Conservation (phyloP, 2,797 vertebrate species). For the Rhinoraja longicauda region DNA sequence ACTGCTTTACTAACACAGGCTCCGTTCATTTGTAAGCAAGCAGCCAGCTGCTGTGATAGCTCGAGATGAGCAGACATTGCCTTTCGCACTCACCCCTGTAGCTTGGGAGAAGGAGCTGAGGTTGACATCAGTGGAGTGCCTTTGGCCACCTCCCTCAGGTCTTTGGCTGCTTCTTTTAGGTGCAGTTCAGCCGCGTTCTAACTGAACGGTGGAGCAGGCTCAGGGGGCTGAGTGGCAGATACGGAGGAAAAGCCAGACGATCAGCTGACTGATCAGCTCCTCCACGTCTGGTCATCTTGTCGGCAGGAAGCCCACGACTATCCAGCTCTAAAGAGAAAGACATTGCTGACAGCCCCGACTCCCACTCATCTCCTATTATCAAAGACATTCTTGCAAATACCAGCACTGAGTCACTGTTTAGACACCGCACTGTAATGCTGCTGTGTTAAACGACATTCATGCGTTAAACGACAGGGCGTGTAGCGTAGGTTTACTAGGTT, state of each 20-base stretch:
- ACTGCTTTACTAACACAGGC: no score
- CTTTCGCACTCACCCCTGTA: no score
- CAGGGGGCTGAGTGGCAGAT: background rate
- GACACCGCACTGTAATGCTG: background rate
- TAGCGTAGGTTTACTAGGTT: no score
- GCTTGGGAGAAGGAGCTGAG: no score
- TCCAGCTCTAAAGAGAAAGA: constrained; percentile 2
- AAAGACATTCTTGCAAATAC: background rate
- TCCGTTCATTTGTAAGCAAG: no score
- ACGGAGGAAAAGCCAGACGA: background rate
- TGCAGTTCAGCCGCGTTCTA: background rate
- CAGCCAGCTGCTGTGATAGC: no score
- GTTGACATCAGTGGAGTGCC: no score
- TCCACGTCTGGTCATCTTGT: background rate
- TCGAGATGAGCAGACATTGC: no score
- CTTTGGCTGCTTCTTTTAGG: no score
- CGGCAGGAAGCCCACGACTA: background rate
- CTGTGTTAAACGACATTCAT: background rate
- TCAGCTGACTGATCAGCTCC: background rate
- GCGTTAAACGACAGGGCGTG: no score
- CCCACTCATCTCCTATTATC: background rate
- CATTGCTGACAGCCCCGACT: background rate
- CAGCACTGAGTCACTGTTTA: background rate
- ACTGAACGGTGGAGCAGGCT: background rate
- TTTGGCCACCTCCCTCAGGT: no score